Evolutionary conservation across 2,888 invertebrate species (phyloP).

Genomic region (Hyposoter didymator): DNA sequence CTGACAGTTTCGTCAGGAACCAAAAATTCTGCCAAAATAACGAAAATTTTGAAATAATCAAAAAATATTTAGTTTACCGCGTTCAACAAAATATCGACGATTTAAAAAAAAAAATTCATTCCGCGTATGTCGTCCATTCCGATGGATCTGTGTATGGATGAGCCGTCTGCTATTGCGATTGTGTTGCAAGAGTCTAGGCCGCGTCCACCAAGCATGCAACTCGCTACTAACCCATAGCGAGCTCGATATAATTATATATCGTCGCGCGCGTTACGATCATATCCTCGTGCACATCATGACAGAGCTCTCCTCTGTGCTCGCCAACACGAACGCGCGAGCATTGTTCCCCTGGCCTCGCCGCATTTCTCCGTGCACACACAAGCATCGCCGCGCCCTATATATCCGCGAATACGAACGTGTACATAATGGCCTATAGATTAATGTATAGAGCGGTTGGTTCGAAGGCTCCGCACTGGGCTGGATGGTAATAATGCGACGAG

Average conservation of each 20-base stretch:
- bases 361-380: constrained; percentile 28
- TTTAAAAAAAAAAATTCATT: too few species aligned
- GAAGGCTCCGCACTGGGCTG: constrained; percentile 4
- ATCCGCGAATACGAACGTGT: constrained; percentile 43
- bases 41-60: too few species aligned
- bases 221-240: constrained; percentile 16
- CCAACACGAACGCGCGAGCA: constrained; percentile 40
- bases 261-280: too few species aligned
- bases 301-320: not conserved
- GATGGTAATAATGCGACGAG: constrained; percentile 14
- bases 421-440: constrained; percentile 44
- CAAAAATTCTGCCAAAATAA: too few species aligned
- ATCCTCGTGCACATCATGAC: not conserved
- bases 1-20: too few species aligned
- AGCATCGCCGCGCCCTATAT: constrained; percentile 30
- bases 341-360: constrained; percentile 56
- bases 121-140: too few species aligned
- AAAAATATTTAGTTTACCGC: too few species aligned
- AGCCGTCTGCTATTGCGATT: too few species aligned
- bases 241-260: constrained; percentile 33
- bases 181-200: constrained; percentile 5
- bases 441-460: constrained; percentile 42
- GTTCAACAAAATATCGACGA: too few species aligned
- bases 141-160: not conserved
- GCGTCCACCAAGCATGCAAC: constrained; percentile 1